Conservation (phyloP, 2,113 vertebrate genomes). For the Fulmarus glacialis region DNA sequence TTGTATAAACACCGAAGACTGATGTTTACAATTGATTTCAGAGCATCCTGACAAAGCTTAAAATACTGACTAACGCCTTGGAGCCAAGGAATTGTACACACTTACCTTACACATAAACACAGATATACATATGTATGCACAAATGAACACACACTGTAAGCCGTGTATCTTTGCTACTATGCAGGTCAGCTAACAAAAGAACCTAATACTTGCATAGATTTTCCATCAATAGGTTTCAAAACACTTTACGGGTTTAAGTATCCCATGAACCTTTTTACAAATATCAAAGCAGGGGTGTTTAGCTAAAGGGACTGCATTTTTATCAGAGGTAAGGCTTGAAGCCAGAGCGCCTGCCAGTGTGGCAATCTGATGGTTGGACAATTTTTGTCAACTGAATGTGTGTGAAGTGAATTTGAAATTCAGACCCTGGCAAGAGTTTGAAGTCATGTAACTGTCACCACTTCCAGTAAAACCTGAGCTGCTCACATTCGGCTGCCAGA, state of each 20-base stretch:
- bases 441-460: constrained; percentile 64
- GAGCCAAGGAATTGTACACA: neutral
- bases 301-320: neutral
- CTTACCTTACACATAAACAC: neutral
- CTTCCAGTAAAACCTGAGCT: constrained; percentile 63
- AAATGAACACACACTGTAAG: neutral
- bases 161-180: neutral
- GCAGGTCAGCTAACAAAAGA: neutral
- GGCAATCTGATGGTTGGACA: neutral
- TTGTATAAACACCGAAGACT: neutral
- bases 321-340: neutral
- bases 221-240: neutral
- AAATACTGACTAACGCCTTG: constrained; percentile 6
- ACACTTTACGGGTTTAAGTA: neutral
- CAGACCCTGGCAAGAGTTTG: constrained; percentile 48
- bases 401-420: constrained; percentile 67
- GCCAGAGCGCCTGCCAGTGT: neutral
- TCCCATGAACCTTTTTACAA: neutral
- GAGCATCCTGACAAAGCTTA: neutral
- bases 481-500: constrained; percentile 25
- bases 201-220: neutral
- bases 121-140: fast-evolving
- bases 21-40: neutral
- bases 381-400: neutral
- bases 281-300: neutral